A percentile compares a stretch with the other conserved stretches of the same genome.
Conservation (phyloP, 2,888 invertebrate genomes). For the Aproaerema taeniolella region DNA sequence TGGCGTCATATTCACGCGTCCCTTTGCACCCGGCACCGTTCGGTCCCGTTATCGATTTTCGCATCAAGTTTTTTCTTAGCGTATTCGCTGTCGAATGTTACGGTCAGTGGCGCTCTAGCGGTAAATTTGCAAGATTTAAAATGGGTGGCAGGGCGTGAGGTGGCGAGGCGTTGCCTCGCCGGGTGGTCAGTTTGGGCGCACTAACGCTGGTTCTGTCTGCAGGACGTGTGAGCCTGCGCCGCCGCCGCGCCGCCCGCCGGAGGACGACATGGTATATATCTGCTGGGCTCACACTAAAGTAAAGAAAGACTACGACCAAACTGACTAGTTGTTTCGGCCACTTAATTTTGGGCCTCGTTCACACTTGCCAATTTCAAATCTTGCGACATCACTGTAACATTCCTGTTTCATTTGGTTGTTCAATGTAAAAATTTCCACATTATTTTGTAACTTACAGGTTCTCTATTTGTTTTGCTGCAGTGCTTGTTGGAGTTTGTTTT, state of each 20-base stretch:
- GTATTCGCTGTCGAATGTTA: constrained; percentile 32
- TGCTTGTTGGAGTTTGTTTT: constrained; percentile 78
- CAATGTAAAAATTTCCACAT: constrained; percentile 69
- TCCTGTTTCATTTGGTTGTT: constrained; percentile 66
- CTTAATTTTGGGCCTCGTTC: constrained; percentile 76
- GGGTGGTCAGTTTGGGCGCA: constrained; percentile 64
- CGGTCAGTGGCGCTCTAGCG: constrained; percentile 35
- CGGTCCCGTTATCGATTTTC: constrained; percentile 57
- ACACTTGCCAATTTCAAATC: constrained; percentile 74
- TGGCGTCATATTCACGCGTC: constrained; percentile 73
- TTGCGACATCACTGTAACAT: constrained; percentile 73
- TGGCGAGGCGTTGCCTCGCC: constrained; percentile 31
- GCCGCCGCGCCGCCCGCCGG: constrained; percentile 71
- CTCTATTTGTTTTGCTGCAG: constrained; percentile 77
- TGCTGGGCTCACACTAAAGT: constrained; percentile 76
- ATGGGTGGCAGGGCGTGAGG: constrained; percentile 57
- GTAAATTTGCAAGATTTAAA: constrained; percentile 70
- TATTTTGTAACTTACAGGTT: constrained; percentile 76
- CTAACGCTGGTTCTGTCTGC: constrained; percentile 78
- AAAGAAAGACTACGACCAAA: constrained; percentile 70
- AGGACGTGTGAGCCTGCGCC: constrained; percentile 74
- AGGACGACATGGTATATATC: constrained; percentile 75
- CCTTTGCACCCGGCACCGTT: constrained; percentile 59
- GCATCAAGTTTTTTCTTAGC: constrained; percentile 19
- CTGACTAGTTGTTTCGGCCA: constrained; percentile 74